A percentile compares a stretch with the other conserved stretches of the same genome.
These are phyloP conservation scores for Thalassarche chlororhynchos DNA, from an alignment of 2,113 vertebrate species.

Conservation along the genomic window DNA sequence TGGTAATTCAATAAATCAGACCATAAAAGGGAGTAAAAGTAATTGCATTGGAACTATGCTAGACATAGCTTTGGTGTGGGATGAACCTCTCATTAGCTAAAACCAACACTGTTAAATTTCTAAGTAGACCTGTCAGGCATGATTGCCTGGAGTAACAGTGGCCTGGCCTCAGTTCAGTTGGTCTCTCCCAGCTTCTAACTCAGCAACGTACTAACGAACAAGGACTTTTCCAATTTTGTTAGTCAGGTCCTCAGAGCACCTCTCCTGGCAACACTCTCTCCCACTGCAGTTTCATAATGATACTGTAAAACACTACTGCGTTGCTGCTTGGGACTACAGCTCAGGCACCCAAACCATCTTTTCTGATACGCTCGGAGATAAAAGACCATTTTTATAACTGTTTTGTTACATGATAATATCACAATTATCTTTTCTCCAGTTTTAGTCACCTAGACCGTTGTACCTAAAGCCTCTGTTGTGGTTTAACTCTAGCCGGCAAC, in stretches of 20 bases:
- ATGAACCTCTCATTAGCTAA: neutral
- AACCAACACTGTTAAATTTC: neutral
- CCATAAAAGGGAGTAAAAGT: neutral
- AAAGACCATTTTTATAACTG: neutral
- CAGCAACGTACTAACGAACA: neutral
- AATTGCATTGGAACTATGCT: neutral
- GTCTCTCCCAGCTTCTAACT: neutral
- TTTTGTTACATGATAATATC: neutral
- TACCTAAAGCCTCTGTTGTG: neutral
- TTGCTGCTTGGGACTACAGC: neutral
- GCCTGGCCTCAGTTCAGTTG: neutral
- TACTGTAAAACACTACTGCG: neutral
- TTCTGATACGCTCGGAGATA: neutral
- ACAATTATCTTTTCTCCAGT: neutral
- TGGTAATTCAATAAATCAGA: neutral
- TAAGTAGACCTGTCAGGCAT: neutral
- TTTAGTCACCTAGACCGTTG: neutral
- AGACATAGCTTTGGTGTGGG: neutral
- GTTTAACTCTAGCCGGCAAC: no score
- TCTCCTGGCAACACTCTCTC: neutral
- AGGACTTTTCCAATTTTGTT: neutral
- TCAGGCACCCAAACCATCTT: neutral
- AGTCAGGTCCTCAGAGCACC: neutral
- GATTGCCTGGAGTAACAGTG: neutral
- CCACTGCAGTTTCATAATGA: neutral